These are phyloP conservation scores for Zonitis immaculata DNA, from an alignment of 2,888 invertebrate species.

Conservation along the genomic window DNA sequence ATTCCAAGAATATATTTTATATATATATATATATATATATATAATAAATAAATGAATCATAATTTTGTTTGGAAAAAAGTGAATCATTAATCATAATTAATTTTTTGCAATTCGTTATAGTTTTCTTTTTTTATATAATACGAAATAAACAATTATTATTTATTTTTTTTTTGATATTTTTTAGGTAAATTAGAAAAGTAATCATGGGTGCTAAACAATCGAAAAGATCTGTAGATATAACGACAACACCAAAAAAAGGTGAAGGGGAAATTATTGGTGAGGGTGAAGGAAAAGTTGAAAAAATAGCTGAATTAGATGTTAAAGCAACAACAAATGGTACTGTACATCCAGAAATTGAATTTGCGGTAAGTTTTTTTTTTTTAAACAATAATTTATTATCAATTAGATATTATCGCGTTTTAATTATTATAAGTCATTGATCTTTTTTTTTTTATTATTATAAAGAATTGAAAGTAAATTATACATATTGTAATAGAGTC, in stretches of 20 bases:
- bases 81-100: neutral
- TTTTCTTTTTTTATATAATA: conserved; percentile 1
- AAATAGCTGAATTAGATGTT: conserved; percentile 69
- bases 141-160: too few relatives aligned
- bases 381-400: too few relatives aligned
- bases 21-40: too few relatives aligned
- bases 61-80: too few relatives aligned
- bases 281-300: conserved; percentile 67
- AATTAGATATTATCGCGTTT: neutral
- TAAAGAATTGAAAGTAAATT: conserved; percentile 1
- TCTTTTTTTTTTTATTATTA: too few relatives aligned
- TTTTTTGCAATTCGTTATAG: neutral
- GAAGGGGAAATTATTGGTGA: conserved; percentile 50
- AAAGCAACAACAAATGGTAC: conserved; percentile 67
- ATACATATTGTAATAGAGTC: neutral
- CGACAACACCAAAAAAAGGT: conserved; percentile 61
- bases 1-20: neutral
- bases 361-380: conserved; percentile 50
- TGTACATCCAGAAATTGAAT: conserved; percentile 58
- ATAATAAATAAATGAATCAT: neutral
- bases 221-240: conserved; percentile 82
- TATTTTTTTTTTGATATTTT: too few relatives aligned
- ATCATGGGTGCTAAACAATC: conserved; percentile 83
- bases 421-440: neutral
- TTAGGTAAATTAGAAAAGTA: conserved; percentile 28